These are phyloP conservation scores for Drosophila setifemur DNA, from an alignment of 1,140 invertebrate species.

Conservation along the genomic window DNA sequence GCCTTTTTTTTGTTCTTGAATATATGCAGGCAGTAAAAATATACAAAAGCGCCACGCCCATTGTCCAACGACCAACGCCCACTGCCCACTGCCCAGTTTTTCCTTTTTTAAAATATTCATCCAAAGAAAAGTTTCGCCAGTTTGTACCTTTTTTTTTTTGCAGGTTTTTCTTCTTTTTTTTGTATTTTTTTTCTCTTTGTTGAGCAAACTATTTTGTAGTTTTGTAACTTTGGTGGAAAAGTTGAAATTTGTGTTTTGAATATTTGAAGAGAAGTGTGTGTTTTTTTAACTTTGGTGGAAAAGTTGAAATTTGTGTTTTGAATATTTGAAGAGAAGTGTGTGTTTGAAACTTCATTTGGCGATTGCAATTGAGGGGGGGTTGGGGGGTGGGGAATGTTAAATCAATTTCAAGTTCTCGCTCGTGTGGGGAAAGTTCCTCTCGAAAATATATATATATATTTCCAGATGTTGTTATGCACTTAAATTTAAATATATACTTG, in stretches of 20 bases:
- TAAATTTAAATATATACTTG: background rate
- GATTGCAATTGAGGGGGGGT: slow-evolving; percentile 20
- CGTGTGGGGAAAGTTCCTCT: slow-evolving; percentile 2
- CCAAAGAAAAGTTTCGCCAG: slow-evolving; percentile 19
- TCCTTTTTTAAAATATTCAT: no score
- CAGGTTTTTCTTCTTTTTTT: background rate
- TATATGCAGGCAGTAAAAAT: slow-evolving; percentile 30
- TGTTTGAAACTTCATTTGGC: slow-evolving; percentile 13
- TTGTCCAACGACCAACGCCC: background rate
- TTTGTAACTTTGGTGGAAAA: slow-evolving; percentile 39
- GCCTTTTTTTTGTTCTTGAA: slow-evolving; percentile 24
- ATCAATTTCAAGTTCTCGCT: slow-evolving; percentile 34
- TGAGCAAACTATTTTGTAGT: slow-evolving; percentile 36
- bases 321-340: slow-evolving; percentile 33
- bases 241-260: slow-evolving; percentile 39
- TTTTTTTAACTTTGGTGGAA: slow-evolving; percentile 37
- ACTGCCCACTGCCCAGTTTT: background rate
- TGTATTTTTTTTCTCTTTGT: background rate
- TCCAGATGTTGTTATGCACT: background rate
- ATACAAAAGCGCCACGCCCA: slow-evolving; percentile 20
- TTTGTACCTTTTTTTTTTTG: background rate
- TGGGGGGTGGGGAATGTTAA: slow-evolving; percentile 30
- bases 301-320: slow-evolving; percentile 38
- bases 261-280: slow-evolving; percentile 31
- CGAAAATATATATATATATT: background rate